phyloP scores from a whole-genome alignment of 2,797 vertebrate genomes.

The Rhinoraja longicauda region DNA sequence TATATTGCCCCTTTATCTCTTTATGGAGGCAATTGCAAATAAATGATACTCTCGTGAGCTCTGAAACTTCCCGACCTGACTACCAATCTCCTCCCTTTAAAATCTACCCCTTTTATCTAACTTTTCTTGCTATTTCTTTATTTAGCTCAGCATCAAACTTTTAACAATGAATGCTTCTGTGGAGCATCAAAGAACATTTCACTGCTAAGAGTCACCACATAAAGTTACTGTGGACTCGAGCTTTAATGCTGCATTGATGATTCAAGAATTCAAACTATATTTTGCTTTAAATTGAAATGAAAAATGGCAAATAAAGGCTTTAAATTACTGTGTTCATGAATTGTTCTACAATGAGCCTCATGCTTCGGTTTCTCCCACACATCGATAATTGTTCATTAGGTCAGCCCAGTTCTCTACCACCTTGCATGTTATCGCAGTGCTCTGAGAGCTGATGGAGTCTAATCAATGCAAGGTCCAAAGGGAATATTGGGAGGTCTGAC shows the following conservation, averaged over 20 bases:
- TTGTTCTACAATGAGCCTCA: neutral
- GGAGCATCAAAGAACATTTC: neutral
- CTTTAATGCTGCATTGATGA: neutral
- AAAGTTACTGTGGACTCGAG: neutral
- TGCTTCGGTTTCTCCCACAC: neutral
- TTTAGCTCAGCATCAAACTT: neutral
- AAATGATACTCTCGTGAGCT: too few relatives aligned
- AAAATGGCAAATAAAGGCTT: neutral
- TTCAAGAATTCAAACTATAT: neutral
- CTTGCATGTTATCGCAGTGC: neutral
- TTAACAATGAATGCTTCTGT: neutral
- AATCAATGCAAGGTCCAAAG: constrained; percentile 18
- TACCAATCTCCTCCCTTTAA: neutral
- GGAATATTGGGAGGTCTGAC: constrained; percentile 30
- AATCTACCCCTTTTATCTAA: neutral
- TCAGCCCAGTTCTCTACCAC: neutral
- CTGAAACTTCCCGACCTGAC: neutral
- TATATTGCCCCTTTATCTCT: neutral
- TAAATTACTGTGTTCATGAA: neutral
- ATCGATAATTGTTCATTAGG: constrained; percentile 23
- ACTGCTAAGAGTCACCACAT: too few relatives aligned
- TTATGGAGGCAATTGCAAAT: neutral
- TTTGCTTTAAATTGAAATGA: neutral
- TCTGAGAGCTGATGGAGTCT: constrained; percentile 4
- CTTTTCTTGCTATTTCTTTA: neutral